Evolutionary conservation across 2,113 vertebrate genomes (phyloP).

Genomic region (Dascyllus trimaculatus): DNA sequence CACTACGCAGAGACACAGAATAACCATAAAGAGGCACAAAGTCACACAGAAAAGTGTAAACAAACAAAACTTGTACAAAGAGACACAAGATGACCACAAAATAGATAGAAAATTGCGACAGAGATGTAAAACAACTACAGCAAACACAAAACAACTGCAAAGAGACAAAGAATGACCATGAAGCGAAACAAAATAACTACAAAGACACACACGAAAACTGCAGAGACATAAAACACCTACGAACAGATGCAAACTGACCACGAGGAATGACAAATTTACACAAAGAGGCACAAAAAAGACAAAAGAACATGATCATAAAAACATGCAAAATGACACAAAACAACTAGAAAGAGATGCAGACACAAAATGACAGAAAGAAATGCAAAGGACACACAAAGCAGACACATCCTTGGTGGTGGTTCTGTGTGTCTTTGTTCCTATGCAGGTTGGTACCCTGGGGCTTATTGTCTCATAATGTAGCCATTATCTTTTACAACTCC

Average conservation of each 20-base stretch:
- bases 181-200: neutral
- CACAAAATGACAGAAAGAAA: neutral
- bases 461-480: neutral
- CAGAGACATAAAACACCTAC: neutral
- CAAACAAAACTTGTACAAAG: neutral
- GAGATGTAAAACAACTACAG: neutral
- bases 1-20: neutral
- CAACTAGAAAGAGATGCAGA: neutral
- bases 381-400: neutral
- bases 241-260: neutral
- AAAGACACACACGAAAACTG: neutral
- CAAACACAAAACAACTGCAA: neutral
- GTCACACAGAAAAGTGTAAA: neutral
- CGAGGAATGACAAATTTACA: neutral
- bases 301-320: too few species aligned
- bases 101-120: neutral
- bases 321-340: too few species aligned
- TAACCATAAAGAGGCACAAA: neutral
- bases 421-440: neutral
- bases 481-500: neutral
- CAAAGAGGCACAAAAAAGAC: neutral
- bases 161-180: neutral
- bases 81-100: too few species aligned
- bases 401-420: too few species aligned
- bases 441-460: neutral